These are phyloP conservation scores for Ceyx erithaca DNA, from an alignment of 2,797 vertebrate species.

Conservation along the genomic window DNA sequence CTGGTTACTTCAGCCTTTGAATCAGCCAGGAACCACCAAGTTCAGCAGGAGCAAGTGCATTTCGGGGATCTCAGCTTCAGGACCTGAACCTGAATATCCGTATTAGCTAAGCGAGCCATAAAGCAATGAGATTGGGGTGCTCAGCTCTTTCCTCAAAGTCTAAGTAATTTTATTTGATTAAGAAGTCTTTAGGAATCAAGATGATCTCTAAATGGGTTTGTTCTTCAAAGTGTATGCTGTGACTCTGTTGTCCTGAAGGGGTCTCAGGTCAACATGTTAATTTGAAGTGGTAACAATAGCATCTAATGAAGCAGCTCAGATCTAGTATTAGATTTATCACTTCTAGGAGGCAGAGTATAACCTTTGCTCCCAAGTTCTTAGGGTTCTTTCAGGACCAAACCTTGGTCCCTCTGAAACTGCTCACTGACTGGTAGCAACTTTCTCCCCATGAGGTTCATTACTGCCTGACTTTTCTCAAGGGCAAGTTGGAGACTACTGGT, in stretches of 20 bases:
- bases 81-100: background rate
- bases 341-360: background rate
- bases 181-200: background rate
- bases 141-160: background rate
- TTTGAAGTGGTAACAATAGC: background rate
- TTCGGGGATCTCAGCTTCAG: background rate
- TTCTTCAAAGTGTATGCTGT: background rate
- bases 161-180: background rate
- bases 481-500: background rate
- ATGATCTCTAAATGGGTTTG: slow-evolving; percentile 1
- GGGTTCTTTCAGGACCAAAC: background rate
- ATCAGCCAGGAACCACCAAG: background rate
- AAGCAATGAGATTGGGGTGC: background rate
- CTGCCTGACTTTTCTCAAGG: background rate
- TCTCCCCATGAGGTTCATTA: background rate
- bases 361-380: background rate
- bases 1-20: background rate
- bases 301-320: background rate
- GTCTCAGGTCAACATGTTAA: background rate
- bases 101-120: background rate
- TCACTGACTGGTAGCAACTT: background rate
- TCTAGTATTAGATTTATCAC: background rate
- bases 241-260: background rate
- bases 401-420: background rate
- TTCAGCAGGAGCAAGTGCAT: background rate